These are phyloP conservation scores for Noctilio leporinus DNA, from an alignment of 2,113 vertebrate species.

Conservation along the genomic window DNA sequence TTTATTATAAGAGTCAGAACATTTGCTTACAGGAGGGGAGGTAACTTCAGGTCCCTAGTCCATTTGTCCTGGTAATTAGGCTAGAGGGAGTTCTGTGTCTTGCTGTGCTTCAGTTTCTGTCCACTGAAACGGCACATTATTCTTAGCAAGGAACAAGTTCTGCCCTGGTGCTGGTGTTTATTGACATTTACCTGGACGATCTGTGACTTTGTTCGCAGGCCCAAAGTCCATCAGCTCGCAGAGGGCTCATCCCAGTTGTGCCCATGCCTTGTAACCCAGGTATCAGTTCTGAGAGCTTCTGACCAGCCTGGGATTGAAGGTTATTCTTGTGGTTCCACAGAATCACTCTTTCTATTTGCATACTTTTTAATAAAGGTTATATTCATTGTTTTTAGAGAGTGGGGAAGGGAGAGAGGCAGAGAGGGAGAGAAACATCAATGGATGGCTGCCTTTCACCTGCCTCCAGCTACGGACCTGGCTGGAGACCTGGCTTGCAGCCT, in stretches of 20 bases:
- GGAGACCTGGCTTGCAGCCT: no score
- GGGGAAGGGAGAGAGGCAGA: no score
- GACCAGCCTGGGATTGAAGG: background rate
- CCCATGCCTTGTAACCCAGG: background rate
- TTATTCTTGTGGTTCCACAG: background rate
- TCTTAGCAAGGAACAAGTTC: background rate
- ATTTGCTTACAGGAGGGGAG: background rate
- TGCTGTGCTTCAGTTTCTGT: background rate
- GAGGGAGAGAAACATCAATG: no score
- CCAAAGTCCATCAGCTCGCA: background rate
- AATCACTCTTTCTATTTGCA: no score
- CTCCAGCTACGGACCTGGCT: no score
- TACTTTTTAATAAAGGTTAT: no score
- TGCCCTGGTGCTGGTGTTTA: background rate
- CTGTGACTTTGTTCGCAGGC: background rate
- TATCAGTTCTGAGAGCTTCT: background rate
- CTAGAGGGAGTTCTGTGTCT: background rate
- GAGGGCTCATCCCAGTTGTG: no score
- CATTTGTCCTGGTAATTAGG: background rate
- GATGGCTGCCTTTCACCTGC: no score
- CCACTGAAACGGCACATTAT: accelerated
- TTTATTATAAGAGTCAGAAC: background rate
- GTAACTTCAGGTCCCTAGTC: background rate
- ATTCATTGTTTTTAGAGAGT: no score
- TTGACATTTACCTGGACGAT: background rate